A percentile compares a stretch with the other conserved stretches of the same genome.
Conservation (phyloP, 2,888 invertebrate genomes). For the Mylabris sibirica region DNA sequence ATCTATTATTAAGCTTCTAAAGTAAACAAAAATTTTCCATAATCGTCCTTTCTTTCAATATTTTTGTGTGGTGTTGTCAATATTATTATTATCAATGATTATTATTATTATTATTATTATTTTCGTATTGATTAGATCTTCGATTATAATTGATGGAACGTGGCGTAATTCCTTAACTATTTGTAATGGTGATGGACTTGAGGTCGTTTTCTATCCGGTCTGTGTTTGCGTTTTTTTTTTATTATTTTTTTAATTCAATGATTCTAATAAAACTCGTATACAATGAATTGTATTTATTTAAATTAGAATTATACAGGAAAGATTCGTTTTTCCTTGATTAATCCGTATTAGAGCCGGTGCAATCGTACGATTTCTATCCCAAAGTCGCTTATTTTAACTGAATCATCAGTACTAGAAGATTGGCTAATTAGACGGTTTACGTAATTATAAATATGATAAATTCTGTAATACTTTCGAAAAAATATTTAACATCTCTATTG, state of each 20-base stretch:
- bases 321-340: not conserved
- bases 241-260: no score
- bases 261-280: not conserved
- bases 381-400: no score
- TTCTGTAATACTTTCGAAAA: no score
- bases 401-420: no score
- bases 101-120: not conserved
- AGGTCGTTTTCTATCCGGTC: conserved; percentile 8
- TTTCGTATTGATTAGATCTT: not conserved
- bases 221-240: not conserved
- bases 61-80: not conserved
- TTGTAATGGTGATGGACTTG: conserved; percentile 3
- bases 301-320: not conserved
- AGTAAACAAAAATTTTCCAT: not conserved
- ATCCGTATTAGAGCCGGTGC: not conserved
- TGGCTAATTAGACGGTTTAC: no score
- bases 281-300: not conserved
- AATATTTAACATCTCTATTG: no score
- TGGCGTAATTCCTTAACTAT: conserved; percentile 6
- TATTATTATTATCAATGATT: not conserved
- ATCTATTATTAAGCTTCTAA: not conserved
- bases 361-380: no score
- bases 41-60: not conserved
- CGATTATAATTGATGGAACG: not conserved
- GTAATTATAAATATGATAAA: no score